Evolutionary conservation across 2,797 vertebrate species (phyloP).

Genomic region (Crocodylus rhombifer): DNA sequence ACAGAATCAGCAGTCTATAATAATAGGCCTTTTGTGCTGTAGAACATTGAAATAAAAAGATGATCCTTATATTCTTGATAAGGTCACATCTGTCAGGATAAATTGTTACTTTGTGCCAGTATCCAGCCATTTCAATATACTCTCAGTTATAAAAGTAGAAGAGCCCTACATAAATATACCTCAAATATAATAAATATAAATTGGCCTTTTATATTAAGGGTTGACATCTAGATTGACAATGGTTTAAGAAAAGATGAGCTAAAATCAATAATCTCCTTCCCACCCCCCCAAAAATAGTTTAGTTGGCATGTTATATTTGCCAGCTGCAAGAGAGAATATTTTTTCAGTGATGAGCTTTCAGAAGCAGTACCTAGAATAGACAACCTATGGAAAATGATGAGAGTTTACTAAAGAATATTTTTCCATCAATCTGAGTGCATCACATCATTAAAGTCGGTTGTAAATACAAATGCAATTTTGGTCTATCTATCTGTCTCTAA

Average conservation of each 20-base stretch:
- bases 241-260: constrained; percentile 48
- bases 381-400: constrained; percentile 8
- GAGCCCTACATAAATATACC: constrained; percentile 28
- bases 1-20: constrained; percentile 27
- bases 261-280: constrained; percentile 6
- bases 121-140: constrained; percentile 15
- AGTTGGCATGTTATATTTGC: neutral
- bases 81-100: constrained; percentile 63
- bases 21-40: constrained; percentile 26
- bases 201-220: constrained; percentile 26
- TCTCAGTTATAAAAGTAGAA: constrained; percentile 47
- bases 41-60: constrained; percentile 62
- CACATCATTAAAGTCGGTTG: neutral
- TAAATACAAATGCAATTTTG: constrained; percentile 22
- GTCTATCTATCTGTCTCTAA: neutral
- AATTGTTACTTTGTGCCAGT: constrained; percentile 51
- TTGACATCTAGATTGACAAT: constrained; percentile 41
- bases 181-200: constrained; percentile 56
- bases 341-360: constrained; percentile 23
- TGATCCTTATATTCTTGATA: constrained; percentile 61
- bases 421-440: neutral
- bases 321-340: neutral
- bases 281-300: neutral
- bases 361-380: constrained; percentile 34
- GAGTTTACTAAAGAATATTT: neutral